Evolutionary conservation across 1,140 invertebrate species (phyloP).

Genomic region (Dinoponera quadriceps): DNA sequence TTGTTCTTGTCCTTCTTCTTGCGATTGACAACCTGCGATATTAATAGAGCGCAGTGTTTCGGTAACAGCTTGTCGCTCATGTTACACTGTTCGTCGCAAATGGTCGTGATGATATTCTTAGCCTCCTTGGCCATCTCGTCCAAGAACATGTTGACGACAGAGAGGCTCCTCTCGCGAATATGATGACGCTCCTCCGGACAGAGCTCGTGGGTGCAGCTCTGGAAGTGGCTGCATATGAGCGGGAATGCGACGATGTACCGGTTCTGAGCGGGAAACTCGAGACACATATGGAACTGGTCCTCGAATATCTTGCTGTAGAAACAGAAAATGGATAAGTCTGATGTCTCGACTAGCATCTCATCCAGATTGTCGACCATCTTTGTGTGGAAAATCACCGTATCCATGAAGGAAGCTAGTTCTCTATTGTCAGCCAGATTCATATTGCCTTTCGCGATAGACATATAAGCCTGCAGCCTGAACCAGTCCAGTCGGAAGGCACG

Average conservation of each 20-base stretch:
- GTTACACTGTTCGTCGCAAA: conserved; percentile 98
- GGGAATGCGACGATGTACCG: conserved; percentile 99
- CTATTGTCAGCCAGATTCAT: conserved; percentile 94
- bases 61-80: conserved; percentile 97
- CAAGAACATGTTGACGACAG: conserved; percentile 98
- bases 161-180: conserved; percentile 97
- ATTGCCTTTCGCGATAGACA: conserved; percentile 93
- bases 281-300: conserved; percentile 99
- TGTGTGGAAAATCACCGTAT: conserved; percentile 98
- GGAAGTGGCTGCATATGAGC: conserved; percentile 98
- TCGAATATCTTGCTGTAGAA: conserved; percentile 99
- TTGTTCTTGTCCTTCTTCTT: conserved; percentile 97
- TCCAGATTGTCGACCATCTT: conserved; percentile 99
- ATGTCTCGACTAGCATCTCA: conserved; percentile 98
- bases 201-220: conserved; percentile 98
- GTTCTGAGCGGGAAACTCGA: conserved; percentile 99
- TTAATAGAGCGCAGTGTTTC: conserved; percentile 96
- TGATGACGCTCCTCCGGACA: conserved; percentile 99
- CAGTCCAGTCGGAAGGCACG: conserved; percentile 97
- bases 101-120: conserved; percentile 99
- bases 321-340: conserved; percentile 98
- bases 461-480: conserved; percentile 98
- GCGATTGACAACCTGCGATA: conserved; percentile 94
- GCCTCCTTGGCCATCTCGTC: conserved; percentile 99
- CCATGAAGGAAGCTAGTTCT: conserved; percentile 96